Evolutionary conservation across 2,797 vertebrate species (phyloP).

Genomic region (Myoxocephalus aenaeus): DNA sequence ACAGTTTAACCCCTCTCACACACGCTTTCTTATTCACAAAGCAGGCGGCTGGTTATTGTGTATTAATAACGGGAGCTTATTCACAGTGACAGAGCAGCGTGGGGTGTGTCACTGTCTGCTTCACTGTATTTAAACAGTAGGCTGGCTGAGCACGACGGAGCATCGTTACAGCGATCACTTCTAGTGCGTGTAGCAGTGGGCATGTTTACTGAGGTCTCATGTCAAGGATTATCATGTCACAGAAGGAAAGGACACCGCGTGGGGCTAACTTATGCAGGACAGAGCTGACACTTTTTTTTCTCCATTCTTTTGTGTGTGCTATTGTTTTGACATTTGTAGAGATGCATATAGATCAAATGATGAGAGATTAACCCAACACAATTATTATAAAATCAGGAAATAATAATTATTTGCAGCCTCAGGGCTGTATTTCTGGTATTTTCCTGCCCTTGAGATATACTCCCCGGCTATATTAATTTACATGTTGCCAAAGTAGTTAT

Average conservation of each 20-base stretch:
- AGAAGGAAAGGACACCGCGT: neutral
- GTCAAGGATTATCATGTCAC: constrained; percentile 27
- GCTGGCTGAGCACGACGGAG: constrained; percentile 34
- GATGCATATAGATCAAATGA: neutral
- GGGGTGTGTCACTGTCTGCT: neutral
- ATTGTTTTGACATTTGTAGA: neutral
- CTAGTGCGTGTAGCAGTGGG: constrained; percentile 14
- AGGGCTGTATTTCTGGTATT: neutral
- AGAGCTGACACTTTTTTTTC: neutral
- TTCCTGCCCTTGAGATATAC: neutral
- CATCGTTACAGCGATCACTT: constrained; percentile 29
- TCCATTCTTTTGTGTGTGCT: neutral
- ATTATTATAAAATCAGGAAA: neutral
- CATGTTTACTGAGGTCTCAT: constrained; percentile 10
- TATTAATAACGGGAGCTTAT: constrained; percentile 32
- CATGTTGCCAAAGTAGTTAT: neutral
- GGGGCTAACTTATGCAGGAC: neutral
- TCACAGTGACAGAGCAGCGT: constrained; percentile 30
- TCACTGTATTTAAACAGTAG: constrained; percentile 24
- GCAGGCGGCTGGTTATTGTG: constrained; percentile 28
- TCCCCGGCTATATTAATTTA: neutral
- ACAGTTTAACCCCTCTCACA: neutral
- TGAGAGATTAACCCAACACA: neutral
- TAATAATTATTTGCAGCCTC: neutral
- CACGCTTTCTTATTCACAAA: neutral